A percentile compares a stretch with the other conserved stretches of the same genome.
Conservation (phyloP, 2,888 invertebrate species). For the Agonopterix heracliana region DNA sequence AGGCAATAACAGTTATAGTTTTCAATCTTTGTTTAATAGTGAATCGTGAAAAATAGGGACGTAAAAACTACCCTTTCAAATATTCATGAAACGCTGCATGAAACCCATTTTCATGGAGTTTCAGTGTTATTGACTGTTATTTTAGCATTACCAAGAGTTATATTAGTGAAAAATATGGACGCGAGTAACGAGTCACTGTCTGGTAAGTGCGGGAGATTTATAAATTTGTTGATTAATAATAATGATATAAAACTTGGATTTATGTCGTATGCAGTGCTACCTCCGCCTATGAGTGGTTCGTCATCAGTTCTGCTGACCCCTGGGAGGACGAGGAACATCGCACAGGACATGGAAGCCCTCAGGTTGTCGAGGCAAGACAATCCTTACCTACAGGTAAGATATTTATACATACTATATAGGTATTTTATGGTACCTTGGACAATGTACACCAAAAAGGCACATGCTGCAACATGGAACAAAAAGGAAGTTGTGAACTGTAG, state of each 20-base stretch:
- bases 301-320: conserved; percentile 82
- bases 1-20: background rate
- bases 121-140: conserved; percentile 1
- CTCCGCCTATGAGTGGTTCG: conserved; percentile 50
- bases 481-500: too few relatives aligned
- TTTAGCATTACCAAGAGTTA: background rate
- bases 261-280: conserved; percentile 40
- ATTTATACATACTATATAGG: too few relatives aligned
- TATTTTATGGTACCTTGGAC: too few relatives aligned
- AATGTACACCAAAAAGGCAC: too few relatives aligned
- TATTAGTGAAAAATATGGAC: conserved; percentile 39
- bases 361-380: conserved; percentile 89
- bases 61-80: conserved; percentile 10
- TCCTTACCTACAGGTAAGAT: conserved; percentile 86
- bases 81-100: conserved; percentile 18
- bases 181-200: conserved; percentile 61
- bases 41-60: too few relatives aligned
- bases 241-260: background rate
- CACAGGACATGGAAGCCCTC: conserved; percentile 90
- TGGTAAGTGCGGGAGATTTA: conserved; percentile 32
- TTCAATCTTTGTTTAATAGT: too few relatives aligned
- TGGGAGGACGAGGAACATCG: conserved; percentile 85
- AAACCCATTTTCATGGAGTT: conserved; percentile 16
- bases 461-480: too few relatives aligned
- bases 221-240: conserved; percentile 9